Base-by-base conservation (phyloP, 2,113 vertebrate species). In the Gymnogyps californianus region DNA sequence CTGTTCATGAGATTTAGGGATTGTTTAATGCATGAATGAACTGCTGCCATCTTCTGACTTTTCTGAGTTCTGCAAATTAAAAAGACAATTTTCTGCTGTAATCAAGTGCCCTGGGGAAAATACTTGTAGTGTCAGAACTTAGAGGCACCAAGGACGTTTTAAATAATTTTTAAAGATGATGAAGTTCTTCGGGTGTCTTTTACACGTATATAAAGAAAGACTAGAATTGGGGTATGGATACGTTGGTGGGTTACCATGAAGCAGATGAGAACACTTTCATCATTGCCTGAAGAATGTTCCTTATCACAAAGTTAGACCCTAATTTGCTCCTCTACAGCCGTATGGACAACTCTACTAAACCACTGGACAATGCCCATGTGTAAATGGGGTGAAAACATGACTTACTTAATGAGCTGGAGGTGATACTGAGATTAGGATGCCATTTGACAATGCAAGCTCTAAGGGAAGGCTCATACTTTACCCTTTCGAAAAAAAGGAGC, bases 1-100 rank as follows among this genome's bases (percentile, higher is more conserved):
- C 93, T 87, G 31, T 89, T 94, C 76, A 9, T 80, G 91, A 94
- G 79, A 90, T 90, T 95, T 91, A 96, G 46, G 54, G 82, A 93
- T 89, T 59, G 89, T 92, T 95, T 96, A 95, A 95, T 96, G 97
- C 95, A 96, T 91, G 95, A 97, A 97, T 97, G 96, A 98, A 78
- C 93, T 97, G 96, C 96, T 97, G 97, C 97, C 96, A 97, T 96
- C 97, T 97, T 97, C 97, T 96, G 96, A 97, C 96, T 97, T 96
- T 79, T 89, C 80, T 67, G 77, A 87, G 87, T 96, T 95, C 97
- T 98, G 96, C 97, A 98, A 97, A 98, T 97, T 93, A 92, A 93
- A 92, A 92, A 92, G 95, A 92, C 82, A 61, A 36, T 59, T 93
- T 90, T 90, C 71, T 92, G 67, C 89, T 80, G 55, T 72, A 92